These are phyloP conservation scores for Phoenicopterus ruber DNA, from an alignment of 2,113 vertebrate species.

Conservation along the genomic window DNA sequence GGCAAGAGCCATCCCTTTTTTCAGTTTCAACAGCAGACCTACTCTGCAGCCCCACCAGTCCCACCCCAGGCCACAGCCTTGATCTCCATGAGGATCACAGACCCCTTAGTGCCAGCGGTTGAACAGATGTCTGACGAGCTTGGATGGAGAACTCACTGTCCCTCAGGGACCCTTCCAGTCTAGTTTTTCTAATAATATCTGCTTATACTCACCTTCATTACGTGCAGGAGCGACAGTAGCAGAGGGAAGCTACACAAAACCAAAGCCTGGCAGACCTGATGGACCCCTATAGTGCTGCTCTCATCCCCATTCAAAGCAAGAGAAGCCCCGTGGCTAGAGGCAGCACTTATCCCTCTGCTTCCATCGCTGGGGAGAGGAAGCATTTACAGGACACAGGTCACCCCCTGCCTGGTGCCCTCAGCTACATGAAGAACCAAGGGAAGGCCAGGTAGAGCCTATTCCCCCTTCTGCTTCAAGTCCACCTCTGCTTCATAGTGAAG, in stretches of 20 bases:
- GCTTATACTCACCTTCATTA: background rate
- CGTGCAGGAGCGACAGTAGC: fast-evolving
- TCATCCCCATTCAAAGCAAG: background rate
- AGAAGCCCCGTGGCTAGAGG: background rate
- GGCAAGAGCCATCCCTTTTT: background rate
- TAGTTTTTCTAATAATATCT: background rate
- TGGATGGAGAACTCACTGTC: background rate
- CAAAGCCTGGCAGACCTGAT: background rate
- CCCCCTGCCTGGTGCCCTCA: background rate
- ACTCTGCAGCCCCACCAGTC: background rate
- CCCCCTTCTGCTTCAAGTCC: background rate
- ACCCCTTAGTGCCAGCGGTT: background rate
- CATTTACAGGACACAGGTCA: background rate
- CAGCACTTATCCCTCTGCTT: background rate
- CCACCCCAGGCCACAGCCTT: background rate
- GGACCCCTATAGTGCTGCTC: background rate
- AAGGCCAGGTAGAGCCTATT: background rate
- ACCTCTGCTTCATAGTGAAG: background rate
- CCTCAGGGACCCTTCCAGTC: background rate
- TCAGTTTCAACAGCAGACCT: background rate
- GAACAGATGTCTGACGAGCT: background rate
- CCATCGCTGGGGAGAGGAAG: background rate
- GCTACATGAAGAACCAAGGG: background rate
- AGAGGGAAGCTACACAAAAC: background rate
- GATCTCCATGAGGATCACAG: background rate